phyloP scores from a whole-genome alignment of 1,140 invertebrate genomes.

The Batillaria attramentaria region DNA sequence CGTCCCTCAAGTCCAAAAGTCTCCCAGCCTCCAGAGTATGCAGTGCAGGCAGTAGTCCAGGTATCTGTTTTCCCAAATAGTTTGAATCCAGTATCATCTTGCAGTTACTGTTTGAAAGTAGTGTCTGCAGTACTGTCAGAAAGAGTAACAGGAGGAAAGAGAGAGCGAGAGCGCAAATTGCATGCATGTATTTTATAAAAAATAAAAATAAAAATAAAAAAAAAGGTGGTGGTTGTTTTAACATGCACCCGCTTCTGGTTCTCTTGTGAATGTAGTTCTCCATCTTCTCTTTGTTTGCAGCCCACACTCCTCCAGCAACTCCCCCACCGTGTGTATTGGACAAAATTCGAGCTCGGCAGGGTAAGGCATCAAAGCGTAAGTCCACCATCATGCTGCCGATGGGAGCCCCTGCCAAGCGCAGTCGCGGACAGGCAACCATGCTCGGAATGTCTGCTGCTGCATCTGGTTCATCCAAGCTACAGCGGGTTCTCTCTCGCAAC shows the following conservation, averaged over 20 bases:
- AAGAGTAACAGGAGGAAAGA: not conserved
- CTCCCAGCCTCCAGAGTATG: not conserved
- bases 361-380: slow-evolving; percentile 62
- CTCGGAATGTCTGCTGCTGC: slow-evolving; percentile 39
- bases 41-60: slow-evolving; percentile 5
- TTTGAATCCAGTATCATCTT: not conserved
- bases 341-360: slow-evolving; percentile 35
- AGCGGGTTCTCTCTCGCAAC: not conserved
- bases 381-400: slow-evolving; percentile 73
- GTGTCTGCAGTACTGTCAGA: not conserved
- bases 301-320: slow-evolving; percentile 8
- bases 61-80: not conserved
- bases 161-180: too few relatives aligned
- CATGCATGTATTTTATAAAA: not conserved
- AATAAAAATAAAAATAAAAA: not conserved
- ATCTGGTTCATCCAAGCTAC: not conserved
- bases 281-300: not conserved
- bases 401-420: slow-evolving; percentile 68
- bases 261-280: not conserved
- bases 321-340: slow-evolving; percentile 24
- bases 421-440: slow-evolving; percentile 57
- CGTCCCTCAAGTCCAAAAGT: not conserved
- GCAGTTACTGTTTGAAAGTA: not conserved
- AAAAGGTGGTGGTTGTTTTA: not conserved
- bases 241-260: not conserved